phyloP scores from a whole-genome alignment of 2,888 invertebrate genomes.

The Scotopteryx bipunctaria region DNA sequence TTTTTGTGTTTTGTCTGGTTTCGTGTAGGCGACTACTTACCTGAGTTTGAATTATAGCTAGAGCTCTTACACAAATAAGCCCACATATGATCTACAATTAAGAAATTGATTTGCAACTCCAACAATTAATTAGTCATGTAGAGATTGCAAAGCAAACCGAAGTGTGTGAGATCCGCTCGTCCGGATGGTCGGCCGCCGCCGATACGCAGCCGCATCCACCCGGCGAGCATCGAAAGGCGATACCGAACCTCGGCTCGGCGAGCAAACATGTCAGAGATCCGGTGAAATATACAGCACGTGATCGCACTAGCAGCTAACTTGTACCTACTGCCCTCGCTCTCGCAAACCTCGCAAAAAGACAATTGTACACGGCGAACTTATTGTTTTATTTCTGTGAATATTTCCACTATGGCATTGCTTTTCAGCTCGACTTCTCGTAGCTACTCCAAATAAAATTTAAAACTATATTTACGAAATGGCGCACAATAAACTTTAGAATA shows the following conservation, averaged over 20 bases:
- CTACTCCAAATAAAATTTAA: slow-evolving; percentile 27
- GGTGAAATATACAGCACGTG: too few relatives aligned
- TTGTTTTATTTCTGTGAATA: background rate
- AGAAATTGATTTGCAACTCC: background rate
- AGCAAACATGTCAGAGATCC: background rate
- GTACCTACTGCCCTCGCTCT: background rate
- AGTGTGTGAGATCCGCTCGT: background rate
- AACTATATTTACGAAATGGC: slow-evolving; percentile 34
- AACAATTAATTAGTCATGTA: background rate
- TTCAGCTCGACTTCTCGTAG: slow-evolving; percentile 5
- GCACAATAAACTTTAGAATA: slow-evolving; percentile 43
- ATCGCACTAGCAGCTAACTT: too few relatives aligned
- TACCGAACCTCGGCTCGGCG: background rate
- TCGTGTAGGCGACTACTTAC: too few relatives aligned
- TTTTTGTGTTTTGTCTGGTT: too few relatives aligned
- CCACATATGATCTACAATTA: too few relatives aligned
- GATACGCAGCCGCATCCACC: background rate
- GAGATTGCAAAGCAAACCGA: too few relatives aligned
- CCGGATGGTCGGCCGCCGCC: background rate
- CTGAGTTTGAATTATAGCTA: too few relatives aligned
- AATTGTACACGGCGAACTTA: background rate
- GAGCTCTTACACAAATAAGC: too few relatives aligned
- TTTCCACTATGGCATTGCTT: background rate
- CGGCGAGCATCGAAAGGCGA: background rate
- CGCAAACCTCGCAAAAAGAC: background rate